A percentile compares a stretch with the other conserved stretches of the same genome.
phyloP scores from a whole-genome alignment of 2,888 invertebrate species.

The Dendrolimus pini region DNA sequence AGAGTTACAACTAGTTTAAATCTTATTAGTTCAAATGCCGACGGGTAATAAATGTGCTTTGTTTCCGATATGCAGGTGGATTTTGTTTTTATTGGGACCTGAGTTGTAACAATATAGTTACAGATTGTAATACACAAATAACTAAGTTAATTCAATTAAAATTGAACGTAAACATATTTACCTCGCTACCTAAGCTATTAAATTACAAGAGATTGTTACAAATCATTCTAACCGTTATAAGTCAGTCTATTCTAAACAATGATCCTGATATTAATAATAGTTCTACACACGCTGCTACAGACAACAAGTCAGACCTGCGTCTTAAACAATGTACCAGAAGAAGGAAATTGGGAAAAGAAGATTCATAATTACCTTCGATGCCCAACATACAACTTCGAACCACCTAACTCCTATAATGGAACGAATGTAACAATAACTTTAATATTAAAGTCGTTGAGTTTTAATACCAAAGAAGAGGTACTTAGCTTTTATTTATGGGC shows the following conservation, averaged over 20 bases:
- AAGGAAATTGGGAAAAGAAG: constrained; percentile 6
- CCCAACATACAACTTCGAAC: background rate
- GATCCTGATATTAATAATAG: background rate
- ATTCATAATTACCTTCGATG: constrained; percentile 3
- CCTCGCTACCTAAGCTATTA: too few relatives aligned
- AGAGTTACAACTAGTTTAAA: too few relatives aligned
- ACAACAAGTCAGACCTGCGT: background rate
- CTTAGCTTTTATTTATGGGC: background rate
- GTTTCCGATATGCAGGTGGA: too few relatives aligned
- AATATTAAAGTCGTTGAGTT: constrained; percentile 1
- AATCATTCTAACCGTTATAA: too few relatives aligned
- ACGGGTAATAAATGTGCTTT: too few relatives aligned
- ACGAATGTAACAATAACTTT: background rate
- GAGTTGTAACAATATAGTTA: too few relatives aligned
- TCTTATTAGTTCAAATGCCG: too few relatives aligned
- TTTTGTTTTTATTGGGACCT: too few relatives aligned
- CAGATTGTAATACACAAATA: too few relatives aligned
- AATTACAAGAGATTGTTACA: too few relatives aligned
- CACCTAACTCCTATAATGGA: background rate
- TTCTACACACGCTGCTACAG: background rate
- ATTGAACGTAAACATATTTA: too few relatives aligned
- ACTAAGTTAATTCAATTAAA: too few relatives aligned
- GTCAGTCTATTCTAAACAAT: background rate
- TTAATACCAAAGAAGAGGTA: constrained; percentile 4
- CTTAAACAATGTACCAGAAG: constrained; percentile 3